Base-by-base conservation (phyloP, 2,113 vertebrate genomes). In the Amphiprion ocellaris region DNA sequence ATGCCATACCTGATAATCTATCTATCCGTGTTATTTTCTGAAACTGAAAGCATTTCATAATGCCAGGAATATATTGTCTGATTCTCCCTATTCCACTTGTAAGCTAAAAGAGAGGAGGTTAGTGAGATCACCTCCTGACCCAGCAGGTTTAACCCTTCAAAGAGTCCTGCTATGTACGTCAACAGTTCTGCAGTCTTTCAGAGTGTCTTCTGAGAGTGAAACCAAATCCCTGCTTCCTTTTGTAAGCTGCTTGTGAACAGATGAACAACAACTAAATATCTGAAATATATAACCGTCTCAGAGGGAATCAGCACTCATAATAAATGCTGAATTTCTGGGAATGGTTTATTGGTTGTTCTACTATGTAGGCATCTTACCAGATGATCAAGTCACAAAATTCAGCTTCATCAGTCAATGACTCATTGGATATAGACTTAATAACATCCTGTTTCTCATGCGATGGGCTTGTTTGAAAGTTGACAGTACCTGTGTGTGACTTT, bases 401-500 rank as follows among this genome's bases (percentile, higher is more conserved):
- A 5, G 19, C 26, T 10, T 56, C 41, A 0, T 1, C 0, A 8
- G 41, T 28, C 26, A 39, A 47, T 47, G 15, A 30, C 10, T 71
- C 12, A 49, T 12, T 5, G 14, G 11, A 52, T 9, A 1, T 2
- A 23, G 15, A 59, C 9, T 37, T 46, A 30, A 69, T 11, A 33
- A 28, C n/a, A 47, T 53, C 61, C 10, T 2, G 9, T 71, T 78
- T 63, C 54, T 14, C 24, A 33, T 14, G 30, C 11, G 14, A 55
- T 17, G 26, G 69, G 12, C 26, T 12, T 30, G 50, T 73, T 16
- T 70, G 39, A 82, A 85, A 77, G 41, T 37, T 0, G 3, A 72
- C 55, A 15, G 44, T 15, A 9, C 11, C 23, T 15, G 10, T 14
- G 41, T 62, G 50, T 44, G 23, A 30, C 0, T 0, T 33, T 37